Percentiles rank a stretch among this genome's conserved stretches.
Evolutionary conservation across 2,113 vertebrate genomes (phyloP).

Genomic region (Cyanoderma ruficeps): DNA sequence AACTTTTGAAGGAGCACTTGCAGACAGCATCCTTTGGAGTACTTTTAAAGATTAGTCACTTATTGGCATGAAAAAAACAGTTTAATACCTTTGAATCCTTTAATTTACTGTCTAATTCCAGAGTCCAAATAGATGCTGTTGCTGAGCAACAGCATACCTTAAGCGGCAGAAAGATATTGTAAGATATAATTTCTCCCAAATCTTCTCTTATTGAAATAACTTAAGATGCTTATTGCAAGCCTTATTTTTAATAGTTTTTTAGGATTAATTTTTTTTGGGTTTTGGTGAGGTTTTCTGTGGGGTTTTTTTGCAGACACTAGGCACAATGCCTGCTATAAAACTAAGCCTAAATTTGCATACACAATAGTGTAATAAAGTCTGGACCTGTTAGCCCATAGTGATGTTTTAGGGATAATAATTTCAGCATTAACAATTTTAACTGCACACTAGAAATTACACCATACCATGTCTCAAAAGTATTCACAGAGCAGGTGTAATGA

Average conservation of each 20-base stretch:
- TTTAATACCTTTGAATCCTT: slow-evolving; percentile 21
- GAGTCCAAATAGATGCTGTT: background rate
- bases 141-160: slow-evolving; percentile 29
- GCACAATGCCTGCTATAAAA: background rate
- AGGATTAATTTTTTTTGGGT: background rate
- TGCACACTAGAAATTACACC: background rate
- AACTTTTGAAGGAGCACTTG: background rate
- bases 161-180: background rate
- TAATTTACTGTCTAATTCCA: background rate
- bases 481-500: slow-evolving; percentile 11
- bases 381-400: background rate
- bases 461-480: background rate
- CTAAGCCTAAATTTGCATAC: slow-evolving; percentile 20
- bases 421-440: slow-evolving; percentile 41
- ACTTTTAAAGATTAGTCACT: background rate
- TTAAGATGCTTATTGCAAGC: background rate
- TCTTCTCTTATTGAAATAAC: slow-evolving; percentile 23
- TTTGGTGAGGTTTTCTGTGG: background rate
- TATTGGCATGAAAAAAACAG: background rate
- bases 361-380: background rate
- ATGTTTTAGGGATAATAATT: slow-evolving; percentile 42
- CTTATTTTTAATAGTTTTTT: slow-evolving; percentile 13
- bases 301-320: background rate
- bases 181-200: background rate
- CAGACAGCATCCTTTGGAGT: background rate